Evolutionary conservation across 2,113 vertebrate species (phyloP).

Genomic region (Mionectes macconnelli): DNA sequence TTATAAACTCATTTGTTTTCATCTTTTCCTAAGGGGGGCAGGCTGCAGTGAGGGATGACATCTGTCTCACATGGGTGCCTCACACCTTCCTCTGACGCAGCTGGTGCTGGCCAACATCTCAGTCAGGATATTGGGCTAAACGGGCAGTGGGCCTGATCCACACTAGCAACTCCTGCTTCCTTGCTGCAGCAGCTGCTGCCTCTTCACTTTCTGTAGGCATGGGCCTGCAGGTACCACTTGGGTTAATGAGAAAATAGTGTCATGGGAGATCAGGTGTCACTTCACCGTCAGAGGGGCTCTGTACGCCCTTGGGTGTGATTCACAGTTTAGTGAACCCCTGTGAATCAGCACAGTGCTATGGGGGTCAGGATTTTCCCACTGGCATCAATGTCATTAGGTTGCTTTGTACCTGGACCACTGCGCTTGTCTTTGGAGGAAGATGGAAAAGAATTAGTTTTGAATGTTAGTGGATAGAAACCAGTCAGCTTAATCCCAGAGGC

Average conservation of each 20-base stretch:
- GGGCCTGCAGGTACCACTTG: background rate
- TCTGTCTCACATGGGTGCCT: background rate
- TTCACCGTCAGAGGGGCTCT: background rate
- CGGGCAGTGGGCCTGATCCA: background rate
- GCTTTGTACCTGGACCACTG: background rate
- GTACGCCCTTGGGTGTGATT: background rate
- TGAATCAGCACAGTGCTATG: background rate
- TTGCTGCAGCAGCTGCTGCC: background rate
- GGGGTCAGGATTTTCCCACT: background rate
- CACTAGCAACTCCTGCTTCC: background rate
- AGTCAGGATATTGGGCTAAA: background rate
- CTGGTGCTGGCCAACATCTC: background rate
- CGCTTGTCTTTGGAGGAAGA: background rate
- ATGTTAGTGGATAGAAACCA: background rate
- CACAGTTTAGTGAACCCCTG: background rate
- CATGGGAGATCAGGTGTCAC: background rate
- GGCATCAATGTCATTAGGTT: background rate
- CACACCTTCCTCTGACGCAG: slow-evolving; percentile 36
- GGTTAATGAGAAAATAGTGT: background rate
- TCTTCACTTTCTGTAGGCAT: background rate
- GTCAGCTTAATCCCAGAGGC: background rate
- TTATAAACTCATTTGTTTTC: slow-evolving; percentile 72
- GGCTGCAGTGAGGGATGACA: background rate
- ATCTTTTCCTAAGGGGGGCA: background rate
- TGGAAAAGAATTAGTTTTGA: background rate